Percentiles rank a stretch among this genome's conserved stretches.
These are phyloP conservation scores for Conops quadrifasciatus DNA, from an alignment of 2,888 invertebrate species.

Conservation along the genomic window DNA sequence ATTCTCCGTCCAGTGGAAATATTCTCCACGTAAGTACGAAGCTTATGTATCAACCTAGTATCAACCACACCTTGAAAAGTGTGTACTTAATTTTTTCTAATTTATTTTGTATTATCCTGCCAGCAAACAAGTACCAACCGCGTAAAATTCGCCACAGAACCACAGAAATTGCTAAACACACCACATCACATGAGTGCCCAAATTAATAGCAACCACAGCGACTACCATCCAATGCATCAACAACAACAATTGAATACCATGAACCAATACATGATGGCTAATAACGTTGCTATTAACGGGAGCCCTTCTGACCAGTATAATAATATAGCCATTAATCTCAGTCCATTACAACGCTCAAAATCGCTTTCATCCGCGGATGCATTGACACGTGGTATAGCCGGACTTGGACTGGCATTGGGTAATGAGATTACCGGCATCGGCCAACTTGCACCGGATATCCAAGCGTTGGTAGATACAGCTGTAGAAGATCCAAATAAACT, in stretches of 20 bases:
- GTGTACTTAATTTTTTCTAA: not conserved
- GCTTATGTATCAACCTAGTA: no score
- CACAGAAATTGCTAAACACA: conserved; percentile 58
- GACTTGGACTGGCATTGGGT: conserved; percentile 71
- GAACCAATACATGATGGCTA: conserved; percentile 45
- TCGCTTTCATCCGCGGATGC: conserved; percentile 82
- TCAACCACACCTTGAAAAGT: not conserved
- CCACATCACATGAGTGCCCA: conserved; percentile 46
- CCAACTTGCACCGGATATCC: conserved; percentile 77
- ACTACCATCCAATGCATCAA: conserved; percentile 49
- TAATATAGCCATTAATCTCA: conserved; percentile 45
- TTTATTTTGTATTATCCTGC: not conserved
- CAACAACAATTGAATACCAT: conserved; percentile 44
- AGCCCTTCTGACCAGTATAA: conserved; percentile 53
- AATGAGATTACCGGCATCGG: conserved; percentile 80
- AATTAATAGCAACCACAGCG: conserved; percentile 45
- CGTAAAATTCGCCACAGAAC: conserved; percentile 64
- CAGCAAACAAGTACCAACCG: conserved; percentile 57
- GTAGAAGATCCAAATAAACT: conserved; percentile 85
- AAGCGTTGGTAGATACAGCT: conserved; percentile 78
- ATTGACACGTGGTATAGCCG: conserved; percentile 73
- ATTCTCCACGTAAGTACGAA: conserved; percentile 69
- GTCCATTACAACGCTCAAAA: conserved; percentile 78
- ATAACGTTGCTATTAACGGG: conserved; percentile 41
- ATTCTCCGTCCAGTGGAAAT: conserved; percentile 78